Evolutionary conservation across 2,888 invertebrate species (phyloP).

Genomic region (Drosophila bunnanda): DNA sequence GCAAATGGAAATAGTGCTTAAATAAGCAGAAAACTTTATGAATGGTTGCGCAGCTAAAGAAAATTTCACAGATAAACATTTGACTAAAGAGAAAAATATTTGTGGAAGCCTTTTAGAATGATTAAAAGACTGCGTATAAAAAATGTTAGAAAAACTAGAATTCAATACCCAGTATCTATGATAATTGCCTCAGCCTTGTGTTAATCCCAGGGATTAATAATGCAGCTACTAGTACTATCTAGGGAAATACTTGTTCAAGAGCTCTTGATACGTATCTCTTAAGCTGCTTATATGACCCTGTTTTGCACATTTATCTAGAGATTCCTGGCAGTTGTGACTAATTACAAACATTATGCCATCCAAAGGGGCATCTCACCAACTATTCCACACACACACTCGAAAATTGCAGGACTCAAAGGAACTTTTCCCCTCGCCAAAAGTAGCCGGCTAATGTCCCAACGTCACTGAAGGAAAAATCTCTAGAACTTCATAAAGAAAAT

Average conservation of each 20-base stretch:
- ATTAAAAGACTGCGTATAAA: not conserved
- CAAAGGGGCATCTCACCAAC: conserved; percentile 15
- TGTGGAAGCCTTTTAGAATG: not conserved
- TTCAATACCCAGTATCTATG: not conserved
- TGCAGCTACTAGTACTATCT: not conserved
- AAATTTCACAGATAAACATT: conserved; percentile 6
- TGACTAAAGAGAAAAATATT: not conserved
- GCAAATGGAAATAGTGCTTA: conserved; percentile 14
- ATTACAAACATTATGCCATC: conserved; percentile 33
- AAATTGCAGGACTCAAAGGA: conserved; percentile 14
- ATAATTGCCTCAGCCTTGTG: not conserved
- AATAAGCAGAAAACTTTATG: conserved; percentile 34
- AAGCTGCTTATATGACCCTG: conserved; percentile 13
- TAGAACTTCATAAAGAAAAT: conserved; percentile 21
- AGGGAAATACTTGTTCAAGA: not conserved
- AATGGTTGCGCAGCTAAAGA: conserved; percentile 17
- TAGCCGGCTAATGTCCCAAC: conserved; percentile 26
- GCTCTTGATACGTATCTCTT: not conserved
- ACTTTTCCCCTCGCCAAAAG: conserved; percentile 12
- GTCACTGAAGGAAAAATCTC: conserved; percentile 14
- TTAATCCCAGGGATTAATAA: not conserved
- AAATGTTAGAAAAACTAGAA: not conserved
- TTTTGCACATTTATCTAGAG: conserved; percentile 13
- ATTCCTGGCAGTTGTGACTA: conserved; percentile 30
- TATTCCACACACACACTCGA: conserved; percentile 13